Conservation (phyloP, 2,888 invertebrate species). For the Cephus nigrinus region DNA sequence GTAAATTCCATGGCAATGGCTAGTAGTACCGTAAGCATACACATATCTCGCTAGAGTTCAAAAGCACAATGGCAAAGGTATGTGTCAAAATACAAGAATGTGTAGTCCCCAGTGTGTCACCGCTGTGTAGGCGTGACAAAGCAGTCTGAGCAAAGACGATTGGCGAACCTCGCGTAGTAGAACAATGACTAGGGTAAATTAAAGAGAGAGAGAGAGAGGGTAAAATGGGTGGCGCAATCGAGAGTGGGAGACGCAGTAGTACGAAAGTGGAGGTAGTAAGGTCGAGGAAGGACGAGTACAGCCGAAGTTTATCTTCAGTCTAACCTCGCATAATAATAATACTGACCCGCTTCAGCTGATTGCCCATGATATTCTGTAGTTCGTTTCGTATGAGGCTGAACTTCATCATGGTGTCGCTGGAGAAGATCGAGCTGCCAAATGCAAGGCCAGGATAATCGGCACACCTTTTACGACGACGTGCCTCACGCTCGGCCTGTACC, state of each 20-base stretch:
- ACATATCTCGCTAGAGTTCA: not conserved
- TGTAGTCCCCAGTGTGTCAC: not conserved
- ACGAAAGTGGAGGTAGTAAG: not conserved
- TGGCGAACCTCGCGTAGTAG: not conserved
- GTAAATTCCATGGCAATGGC: not conserved
- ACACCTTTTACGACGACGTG: constrained; percentile 80
- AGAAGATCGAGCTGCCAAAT: constrained; percentile 92
- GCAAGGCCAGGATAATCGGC: constrained; percentile 93
- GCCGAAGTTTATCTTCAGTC: not conserved
- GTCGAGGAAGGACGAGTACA: not conserved
- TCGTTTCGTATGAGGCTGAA: constrained; percentile 97
- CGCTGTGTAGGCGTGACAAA: not conserved
- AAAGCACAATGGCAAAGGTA: not conserved
- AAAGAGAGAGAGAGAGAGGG: not conserved
- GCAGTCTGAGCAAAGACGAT: not conserved
- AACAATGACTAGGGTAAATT: not conserved
- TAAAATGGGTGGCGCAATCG: not conserved
- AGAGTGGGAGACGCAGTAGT: not conserved
- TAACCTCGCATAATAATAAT: constrained; percentile 24
- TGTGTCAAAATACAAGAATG: not conserved
- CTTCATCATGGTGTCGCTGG: constrained; percentile 97
- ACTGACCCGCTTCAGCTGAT: constrained; percentile 96
- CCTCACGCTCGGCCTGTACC: constrained; percentile 87
- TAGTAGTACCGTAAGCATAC: not conserved
- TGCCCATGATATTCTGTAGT: constrained; percentile 96